These are phyloP conservation scores for Helicolenus hilgendorfi DNA, from an alignment of 2,797 vertebrate genomes.

Conservation along the genomic window DNA sequence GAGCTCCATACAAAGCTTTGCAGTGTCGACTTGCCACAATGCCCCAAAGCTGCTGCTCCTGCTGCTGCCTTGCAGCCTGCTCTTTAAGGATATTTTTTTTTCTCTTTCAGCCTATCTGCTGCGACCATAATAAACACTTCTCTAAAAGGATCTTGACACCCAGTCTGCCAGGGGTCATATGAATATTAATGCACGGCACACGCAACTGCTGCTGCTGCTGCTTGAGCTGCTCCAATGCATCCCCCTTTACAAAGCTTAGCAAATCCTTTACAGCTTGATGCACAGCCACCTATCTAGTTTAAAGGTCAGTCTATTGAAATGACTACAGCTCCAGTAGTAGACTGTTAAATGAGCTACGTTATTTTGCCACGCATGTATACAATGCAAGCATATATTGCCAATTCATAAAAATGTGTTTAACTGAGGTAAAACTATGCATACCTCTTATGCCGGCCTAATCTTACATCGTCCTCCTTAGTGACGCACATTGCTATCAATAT, in stretches of 20 bases:
- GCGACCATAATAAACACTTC: slow-evolving; percentile 54
- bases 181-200: slow-evolving; percentile 76
- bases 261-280: slow-evolving; percentile 30
- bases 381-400: not conserved
- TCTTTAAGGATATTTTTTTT: slow-evolving; percentile 39
- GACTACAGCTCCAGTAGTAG: not conserved
- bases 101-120: slow-evolving; percentile 16
- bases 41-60: slow-evolving; percentile 70
- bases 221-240: slow-evolving; percentile 21
- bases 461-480: not conserved
- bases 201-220: slow-evolving; percentile 50
- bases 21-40: slow-evolving; percentile 60
- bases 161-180: slow-evolving; percentile 65
- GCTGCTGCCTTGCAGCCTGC: slow-evolving; percentile 52
- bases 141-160: slow-evolving; percentile 47
- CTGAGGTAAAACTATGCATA: not conserved
- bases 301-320: slow-evolving; percentile 26
- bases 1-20: slow-evolving; percentile 67
- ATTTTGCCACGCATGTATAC: not conserved
- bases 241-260: slow-evolving; percentile 35
- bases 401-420: not conserved
- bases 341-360: not conserved
- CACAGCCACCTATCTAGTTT: slow-evolving; percentile 18
- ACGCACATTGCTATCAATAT: not conserved
- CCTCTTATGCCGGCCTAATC: not conserved